phyloP scores from a whole-genome alignment of 2,797 vertebrate genomes.

The Lepilemur ruficaudatus region DNA sequence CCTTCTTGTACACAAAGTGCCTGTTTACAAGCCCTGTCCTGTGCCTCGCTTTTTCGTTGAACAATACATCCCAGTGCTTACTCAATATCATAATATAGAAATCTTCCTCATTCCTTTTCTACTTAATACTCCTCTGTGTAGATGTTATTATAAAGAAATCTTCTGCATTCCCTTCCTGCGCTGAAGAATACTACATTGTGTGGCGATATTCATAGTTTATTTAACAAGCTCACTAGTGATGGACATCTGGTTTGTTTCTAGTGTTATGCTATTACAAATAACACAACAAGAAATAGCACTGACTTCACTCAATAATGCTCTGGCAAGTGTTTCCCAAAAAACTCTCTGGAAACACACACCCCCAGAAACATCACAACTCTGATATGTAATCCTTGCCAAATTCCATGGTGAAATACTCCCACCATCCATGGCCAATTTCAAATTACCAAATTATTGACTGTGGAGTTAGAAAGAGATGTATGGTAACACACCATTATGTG shows the following conservation, averaged over 20 bases:
- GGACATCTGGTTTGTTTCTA: neutral
- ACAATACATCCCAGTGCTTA: neutral
- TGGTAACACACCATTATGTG: neutral
- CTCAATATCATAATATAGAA: neutral
- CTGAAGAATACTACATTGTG: neutral
- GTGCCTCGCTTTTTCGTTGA: neutral
- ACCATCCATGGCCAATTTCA: neutral
- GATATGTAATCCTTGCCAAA: neutral
- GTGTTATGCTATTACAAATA: neutral
- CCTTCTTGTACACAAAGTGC: neutral
- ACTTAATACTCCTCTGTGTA: neutral
- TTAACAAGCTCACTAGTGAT: neutral
- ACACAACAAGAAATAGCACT: neutral
- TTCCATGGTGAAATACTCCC: neutral
- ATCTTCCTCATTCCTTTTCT: constrained; percentile 44
- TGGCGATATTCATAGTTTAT: neutral
- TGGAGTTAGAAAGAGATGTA: neutral
- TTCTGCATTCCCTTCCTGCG: constrained; percentile 26
- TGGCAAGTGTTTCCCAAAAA: neutral
- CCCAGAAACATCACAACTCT: neutral
- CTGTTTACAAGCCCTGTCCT: neutral
- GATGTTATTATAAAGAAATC: neutral
- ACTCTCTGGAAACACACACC: neutral
- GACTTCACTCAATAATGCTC: neutral
- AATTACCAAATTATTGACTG: neutral